phyloP scores from a whole-genome alignment of 2,797 vertebrate species.

The Poecile montanus region DNA sequence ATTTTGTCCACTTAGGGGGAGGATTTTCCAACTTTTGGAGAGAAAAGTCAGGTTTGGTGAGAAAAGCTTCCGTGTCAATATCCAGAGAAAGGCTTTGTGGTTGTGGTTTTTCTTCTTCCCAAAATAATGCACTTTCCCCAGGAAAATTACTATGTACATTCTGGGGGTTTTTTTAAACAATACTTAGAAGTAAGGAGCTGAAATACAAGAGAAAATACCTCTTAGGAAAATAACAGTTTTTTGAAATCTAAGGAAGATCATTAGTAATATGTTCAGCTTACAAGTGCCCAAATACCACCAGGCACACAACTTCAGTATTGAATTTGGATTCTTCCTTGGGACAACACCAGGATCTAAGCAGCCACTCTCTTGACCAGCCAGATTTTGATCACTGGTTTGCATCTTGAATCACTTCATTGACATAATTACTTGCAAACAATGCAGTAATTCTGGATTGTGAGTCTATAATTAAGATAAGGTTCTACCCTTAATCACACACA shows the following conservation, averaged over 20 bases:
- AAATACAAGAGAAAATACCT: neutral
- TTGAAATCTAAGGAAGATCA: neutral
- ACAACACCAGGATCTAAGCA: neutral
- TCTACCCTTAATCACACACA: conserved; percentile 37
- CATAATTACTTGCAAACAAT: conserved; percentile 51
- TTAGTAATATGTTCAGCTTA: neutral
- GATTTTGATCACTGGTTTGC: conserved; percentile 38
- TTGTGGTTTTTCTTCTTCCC: neutral
- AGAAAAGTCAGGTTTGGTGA: neutral
- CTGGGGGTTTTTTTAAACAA: neutral
- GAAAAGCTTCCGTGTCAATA: neutral
- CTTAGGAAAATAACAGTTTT: neutral
- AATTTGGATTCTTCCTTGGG: neutral
- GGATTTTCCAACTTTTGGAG: neutral
- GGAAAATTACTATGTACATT: neutral
- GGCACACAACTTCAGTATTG: neutral
- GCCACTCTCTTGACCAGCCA: neutral
- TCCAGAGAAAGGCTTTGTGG: neutral
- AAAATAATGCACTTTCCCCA: neutral
- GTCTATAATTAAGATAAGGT: conserved; percentile 60
- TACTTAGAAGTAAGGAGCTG: neutral
- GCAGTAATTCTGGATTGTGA: conserved; percentile 38
- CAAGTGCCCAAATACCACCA: neutral
- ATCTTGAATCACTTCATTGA: conserved; percentile 46
- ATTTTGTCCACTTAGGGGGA: neutral